Percentiles rank a stretch among this genome's conserved stretches.
phyloP scores from a whole-genome alignment of 2,113 vertebrate genomes.

The Peromyscus leucopus region DNA sequence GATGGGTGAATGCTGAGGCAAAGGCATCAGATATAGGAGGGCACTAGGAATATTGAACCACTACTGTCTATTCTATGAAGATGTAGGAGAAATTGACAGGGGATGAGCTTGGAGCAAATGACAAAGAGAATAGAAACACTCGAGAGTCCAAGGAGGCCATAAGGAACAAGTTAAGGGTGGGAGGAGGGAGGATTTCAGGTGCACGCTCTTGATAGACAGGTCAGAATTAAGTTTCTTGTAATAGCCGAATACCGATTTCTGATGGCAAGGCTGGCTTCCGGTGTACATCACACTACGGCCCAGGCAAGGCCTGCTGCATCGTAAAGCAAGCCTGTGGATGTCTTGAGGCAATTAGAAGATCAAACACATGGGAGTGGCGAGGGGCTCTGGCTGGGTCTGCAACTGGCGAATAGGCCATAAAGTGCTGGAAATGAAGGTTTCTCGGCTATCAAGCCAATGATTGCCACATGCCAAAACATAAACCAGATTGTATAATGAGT shows the following conservation, averaged over 20 bases:
- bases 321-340: slow-evolving; percentile 73
- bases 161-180: slow-evolving; percentile 62
- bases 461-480: slow-evolving; percentile 90
- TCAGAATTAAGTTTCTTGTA: slow-evolving; percentile 76
- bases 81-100: fast-evolving
- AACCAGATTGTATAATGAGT: slow-evolving; percentile 90
- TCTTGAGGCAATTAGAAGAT: slow-evolving; percentile 84
- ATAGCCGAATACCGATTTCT: slow-evolving; percentile 19
- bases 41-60: not conserved
- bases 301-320: slow-evolving; percentile 53
- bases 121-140: not conserved
- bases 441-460: slow-evolving; percentile 83
- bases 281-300: slow-evolving; percentile 61
- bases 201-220: slow-evolving; percentile 64
- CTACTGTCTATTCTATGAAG: not conserved
- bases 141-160: slow-evolving; percentile 3
- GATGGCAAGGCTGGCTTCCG: not conserved
- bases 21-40: not conserved
- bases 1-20: not conserved
- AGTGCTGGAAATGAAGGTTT: slow-evolving; percentile 83
- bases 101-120: not conserved
- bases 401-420: slow-evolving; percentile 81
- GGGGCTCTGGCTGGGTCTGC: slow-evolving; percentile 69
- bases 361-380: slow-evolving; percentile 71
- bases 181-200: not conserved